Evolutionary conservation across 1,140 invertebrate genomes (phyloP).

Genomic region (Listronotus bonariensis): DNA sequence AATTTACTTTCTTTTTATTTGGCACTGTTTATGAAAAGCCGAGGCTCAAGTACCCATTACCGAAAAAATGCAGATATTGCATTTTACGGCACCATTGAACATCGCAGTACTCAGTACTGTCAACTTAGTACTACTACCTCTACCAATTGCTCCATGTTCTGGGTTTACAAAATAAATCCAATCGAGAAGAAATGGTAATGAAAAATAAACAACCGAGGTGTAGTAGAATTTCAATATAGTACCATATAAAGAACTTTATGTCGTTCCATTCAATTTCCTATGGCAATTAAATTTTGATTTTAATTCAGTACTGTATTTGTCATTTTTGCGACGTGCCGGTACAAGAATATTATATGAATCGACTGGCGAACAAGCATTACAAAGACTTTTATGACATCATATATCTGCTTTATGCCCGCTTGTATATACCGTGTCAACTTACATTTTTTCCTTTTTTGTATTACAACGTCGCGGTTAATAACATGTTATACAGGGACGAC

Average conservation of each 20-base stretch:
- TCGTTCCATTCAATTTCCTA: slow-evolving; percentile 4
- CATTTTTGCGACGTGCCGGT: background rate
- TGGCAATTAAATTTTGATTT: slow-evolving; percentile 11
- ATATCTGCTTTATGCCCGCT: slow-evolving; percentile 2
- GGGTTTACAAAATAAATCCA: too few relatives aligned
- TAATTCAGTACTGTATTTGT: slow-evolving; percentile 3
- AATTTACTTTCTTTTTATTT: too few relatives aligned
- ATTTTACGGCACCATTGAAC: too few relatives aligned
- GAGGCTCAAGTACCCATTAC: too few relatives aligned
- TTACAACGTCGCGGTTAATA: slow-evolving; percentile 1
- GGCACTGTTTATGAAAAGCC: too few relatives aligned
- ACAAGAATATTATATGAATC: background rate
- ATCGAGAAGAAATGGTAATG: too few relatives aligned
- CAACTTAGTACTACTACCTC: too few relatives aligned
- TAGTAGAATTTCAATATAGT: background rate
- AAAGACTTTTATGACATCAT: slow-evolving; percentile 19
- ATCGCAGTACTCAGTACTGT: too few relatives aligned
- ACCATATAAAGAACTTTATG: slow-evolving; percentile 4
- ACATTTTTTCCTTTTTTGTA: slow-evolving; percentile 9
- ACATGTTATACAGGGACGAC: background rate
- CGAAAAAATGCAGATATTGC: too few relatives aligned
- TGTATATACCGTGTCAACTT: slow-evolving; percentile 13
- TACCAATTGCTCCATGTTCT: too few relatives aligned
- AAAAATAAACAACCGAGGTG: background rate
- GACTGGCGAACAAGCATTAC: background rate